These are phyloP conservation scores for Scaptodrosophila lebanonensis DNA, from an alignment of 1,140 invertebrate genomes.

Conservation along the genomic window DNA sequence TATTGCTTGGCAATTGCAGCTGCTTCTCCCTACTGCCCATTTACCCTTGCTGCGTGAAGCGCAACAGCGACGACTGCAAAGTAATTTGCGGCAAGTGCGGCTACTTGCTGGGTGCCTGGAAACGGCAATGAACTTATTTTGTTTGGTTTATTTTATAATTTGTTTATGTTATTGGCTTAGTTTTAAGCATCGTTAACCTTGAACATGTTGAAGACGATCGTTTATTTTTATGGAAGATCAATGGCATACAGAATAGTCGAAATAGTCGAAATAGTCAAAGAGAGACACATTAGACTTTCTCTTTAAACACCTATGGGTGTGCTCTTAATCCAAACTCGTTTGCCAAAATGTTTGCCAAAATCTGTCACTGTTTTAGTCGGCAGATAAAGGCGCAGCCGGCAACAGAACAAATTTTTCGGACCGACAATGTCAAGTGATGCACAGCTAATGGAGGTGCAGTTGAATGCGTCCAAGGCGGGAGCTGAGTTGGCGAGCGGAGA, in stretches of 20 bases:
- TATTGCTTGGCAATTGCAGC: slow-evolving; percentile 19
- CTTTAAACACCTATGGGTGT: too few species aligned
- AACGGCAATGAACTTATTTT: slow-evolving; percentile 50
- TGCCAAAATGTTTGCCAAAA: too few species aligned
- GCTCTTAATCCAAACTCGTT: too few species aligned
- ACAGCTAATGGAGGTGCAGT: slow-evolving; percentile 51
- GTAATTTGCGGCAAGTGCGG: slow-evolving; percentile 69
- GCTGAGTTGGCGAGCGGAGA: slow-evolving; percentile 3
- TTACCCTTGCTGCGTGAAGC: slow-evolving; percentile 58
- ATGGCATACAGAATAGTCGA: neutral
- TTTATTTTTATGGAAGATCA: neutral
- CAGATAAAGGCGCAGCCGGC: too few species aligned
- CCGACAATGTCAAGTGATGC: slow-evolving; percentile 40
- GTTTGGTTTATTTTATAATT: slow-evolving; percentile 31
- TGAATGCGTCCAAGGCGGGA: slow-evolving; percentile 23
- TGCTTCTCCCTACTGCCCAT: slow-evolving; percentile 63
- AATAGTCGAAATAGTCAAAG: neutral
- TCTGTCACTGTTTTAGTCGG: too few species aligned
- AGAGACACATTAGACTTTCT: neutral
- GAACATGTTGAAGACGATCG: too few species aligned
- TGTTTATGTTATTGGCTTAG: slow-evolving; percentile 26
- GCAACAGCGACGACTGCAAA: slow-evolving; percentile 57
- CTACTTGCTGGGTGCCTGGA: slow-evolving; percentile 65
- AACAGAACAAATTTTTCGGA: too few species aligned
- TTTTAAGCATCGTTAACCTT: neutral